phyloP scores from a whole-genome alignment of 2,113 vertebrate genomes.

The Columba janthina region DNA sequence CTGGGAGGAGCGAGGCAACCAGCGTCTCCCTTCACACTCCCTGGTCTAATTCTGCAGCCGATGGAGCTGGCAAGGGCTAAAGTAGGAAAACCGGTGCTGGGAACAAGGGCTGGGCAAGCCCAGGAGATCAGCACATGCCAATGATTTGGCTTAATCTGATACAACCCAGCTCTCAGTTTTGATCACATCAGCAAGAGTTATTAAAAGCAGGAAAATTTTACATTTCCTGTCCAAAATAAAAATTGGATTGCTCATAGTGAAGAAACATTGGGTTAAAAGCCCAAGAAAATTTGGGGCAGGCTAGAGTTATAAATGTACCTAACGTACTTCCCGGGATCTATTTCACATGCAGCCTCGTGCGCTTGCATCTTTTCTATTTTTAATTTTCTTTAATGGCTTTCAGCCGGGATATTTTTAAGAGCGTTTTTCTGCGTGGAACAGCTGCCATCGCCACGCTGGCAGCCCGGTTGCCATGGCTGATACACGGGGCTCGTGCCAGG shows the following conservation, averaged over 20 bases:
- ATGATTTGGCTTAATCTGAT: background rate
- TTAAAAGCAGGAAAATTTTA: background rate
- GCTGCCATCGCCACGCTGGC: conserved; percentile 15
- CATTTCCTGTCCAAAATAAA: background rate
- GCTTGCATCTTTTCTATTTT: conserved; percentile 23
- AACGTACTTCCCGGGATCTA: background rate
- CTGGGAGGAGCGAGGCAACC: background rate
- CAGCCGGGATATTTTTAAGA: conserved; percentile 15
- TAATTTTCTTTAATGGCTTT: conserved; percentile 23
- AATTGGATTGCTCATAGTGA: background rate
- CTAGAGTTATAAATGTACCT: background rate
- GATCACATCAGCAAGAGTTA: background rate
- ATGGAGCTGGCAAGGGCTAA: background rate
- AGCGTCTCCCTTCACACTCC: background rate
- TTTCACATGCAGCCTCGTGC: background rate
- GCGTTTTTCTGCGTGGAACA: background rate
- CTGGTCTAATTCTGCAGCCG: background rate
- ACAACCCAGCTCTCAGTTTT: background rate
- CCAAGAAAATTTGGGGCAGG: background rate
- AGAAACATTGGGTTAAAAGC: background rate
- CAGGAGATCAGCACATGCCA: background rate
- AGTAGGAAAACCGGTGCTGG: background rate
- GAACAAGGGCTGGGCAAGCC: background rate
- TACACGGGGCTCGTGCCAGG: background rate
- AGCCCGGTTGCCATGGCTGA: conserved; percentile 45